Evolutionary conservation across 1,140 invertebrate genomes (phyloP).

Genomic region (Pogonognathellus flavescens): DNA sequence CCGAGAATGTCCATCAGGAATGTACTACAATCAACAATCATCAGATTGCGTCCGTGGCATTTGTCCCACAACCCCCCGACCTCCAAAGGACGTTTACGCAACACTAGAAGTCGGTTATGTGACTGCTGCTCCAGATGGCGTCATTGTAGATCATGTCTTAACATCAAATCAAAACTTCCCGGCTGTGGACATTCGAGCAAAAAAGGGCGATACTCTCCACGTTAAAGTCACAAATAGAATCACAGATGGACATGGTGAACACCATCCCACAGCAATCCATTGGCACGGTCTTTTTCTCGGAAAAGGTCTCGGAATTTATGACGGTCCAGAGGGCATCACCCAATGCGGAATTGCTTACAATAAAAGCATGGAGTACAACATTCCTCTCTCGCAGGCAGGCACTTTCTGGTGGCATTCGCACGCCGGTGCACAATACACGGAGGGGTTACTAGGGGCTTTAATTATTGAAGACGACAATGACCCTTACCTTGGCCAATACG

Average conservation of each 20-base stretch:
- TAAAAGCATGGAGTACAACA: constrained; percentile 20
- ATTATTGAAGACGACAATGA: constrained; percentile 48
- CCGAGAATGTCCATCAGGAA: too few species aligned
- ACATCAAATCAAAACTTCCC: constrained; percentile 54
- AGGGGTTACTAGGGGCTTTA: constrained; percentile 55
- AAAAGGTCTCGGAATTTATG: constrained; percentile 36
- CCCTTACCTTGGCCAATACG: constrained; percentile 18
- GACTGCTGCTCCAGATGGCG: constrained; percentile 55
- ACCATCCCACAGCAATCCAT: constrained; percentile 46
- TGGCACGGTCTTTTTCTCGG: constrained; percentile 59
- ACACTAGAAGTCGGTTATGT: constrained; percentile 31
- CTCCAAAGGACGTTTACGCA: not conserved
- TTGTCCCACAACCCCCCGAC: too few species aligned
- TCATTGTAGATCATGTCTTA: constrained; percentile 30
- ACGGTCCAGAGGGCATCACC: constrained; percentile 52
- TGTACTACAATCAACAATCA: too few species aligned
- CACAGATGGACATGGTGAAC: not conserved
- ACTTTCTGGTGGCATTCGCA: constrained; percentile 63
- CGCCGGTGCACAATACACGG: constrained; percentile 52
- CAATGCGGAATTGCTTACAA: constrained; percentile 53
- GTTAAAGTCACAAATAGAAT: constrained; percentile 54
- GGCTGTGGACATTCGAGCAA: constrained; percentile 32
- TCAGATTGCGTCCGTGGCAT: too few species aligned
- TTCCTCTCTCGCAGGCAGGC: constrained; percentile 27
- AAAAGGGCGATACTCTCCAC: constrained; percentile 35